Evolutionary conservation across 2,888 invertebrate genomes (phyloP).

Genomic region (Agrotis exclamationis): DNA sequence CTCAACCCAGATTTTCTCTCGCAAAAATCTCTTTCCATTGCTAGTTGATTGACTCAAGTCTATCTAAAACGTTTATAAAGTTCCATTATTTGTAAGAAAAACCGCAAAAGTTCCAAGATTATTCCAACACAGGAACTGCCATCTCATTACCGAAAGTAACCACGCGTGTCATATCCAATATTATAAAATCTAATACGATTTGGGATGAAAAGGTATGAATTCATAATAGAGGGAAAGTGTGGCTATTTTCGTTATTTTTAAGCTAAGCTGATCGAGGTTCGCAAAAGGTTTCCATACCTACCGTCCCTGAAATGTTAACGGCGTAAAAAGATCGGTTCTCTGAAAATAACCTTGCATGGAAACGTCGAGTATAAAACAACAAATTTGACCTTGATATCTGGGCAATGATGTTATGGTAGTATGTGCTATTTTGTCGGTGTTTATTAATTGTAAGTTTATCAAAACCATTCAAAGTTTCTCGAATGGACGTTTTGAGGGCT

Average conservation of each 20-base stretch:
- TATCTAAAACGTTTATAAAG: too few relatives aligned
- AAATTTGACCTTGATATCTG: not conserved
- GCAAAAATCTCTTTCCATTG: too few relatives aligned
- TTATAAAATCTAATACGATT: slow-evolving; percentile 30
- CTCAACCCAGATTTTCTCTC: too few relatives aligned
- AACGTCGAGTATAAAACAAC: not conserved
- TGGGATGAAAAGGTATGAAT: slow-evolving; percentile 41
- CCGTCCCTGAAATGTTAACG: slow-evolving; percentile 28
- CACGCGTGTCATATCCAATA: slow-evolving; percentile 12
- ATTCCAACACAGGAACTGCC: not conserved
- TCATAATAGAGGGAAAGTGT: slow-evolving; percentile 25
- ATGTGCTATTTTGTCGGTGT: too few relatives aligned
- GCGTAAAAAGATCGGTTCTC: slow-evolving; percentile 16
- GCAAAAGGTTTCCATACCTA: slow-evolving; percentile 32
- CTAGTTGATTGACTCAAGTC: too few relatives aligned
- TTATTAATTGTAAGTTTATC: not conserved
- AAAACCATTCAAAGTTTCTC: not conserved
- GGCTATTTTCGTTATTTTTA: slow-evolving; percentile 32
- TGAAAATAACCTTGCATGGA: slow-evolving; percentile 19
- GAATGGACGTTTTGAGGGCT: not conserved
- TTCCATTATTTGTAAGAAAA: not conserved
- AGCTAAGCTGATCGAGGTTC: not conserved
- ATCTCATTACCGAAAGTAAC: not conserved
- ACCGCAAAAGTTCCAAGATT: not conserved
- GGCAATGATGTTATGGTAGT: not conserved